Evolutionary conservation across 1,140 invertebrate genomes (phyloP), one percentile per base, ranked within the genome.

Genomic region (Cotesia chilonis): DNA sequence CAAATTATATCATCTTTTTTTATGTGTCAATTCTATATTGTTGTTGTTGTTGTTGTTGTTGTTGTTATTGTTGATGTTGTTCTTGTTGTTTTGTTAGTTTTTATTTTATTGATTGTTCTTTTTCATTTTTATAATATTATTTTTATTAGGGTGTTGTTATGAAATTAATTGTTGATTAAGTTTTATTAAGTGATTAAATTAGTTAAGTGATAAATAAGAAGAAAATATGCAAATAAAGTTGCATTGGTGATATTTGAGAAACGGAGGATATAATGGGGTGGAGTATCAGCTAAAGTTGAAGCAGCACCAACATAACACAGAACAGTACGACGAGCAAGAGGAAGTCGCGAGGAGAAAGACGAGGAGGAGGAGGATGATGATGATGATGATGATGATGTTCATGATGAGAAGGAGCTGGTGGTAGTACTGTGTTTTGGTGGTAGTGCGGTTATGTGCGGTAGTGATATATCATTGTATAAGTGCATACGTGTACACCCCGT

Each of bases 401-500:
- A 35, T 14, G 66, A 20, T 12, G 65, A 68, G 36, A 66, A 54
- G 65, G 35, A 54, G 63, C 73, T 59, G 63, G 69, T 70, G 47
- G 17, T 57, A 41, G 36, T 28, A 14, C 65, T 52, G 41, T 38
- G 72, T 64, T 76, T 70, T 75, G 70, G 68, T 79, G 79, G 76
- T 76, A 78, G 76, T 75, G 75, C 71, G 60, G 17, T 74, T 68
- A 73, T 78, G 75, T 81, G 80, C 77, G 81, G 77, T 79, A 77
- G 79, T 80, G 75, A 78, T 76, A 72, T 70, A 76, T 66, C 72
- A 9, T 35, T 28, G 4, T 12, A 3, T 61, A 10, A 6, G 37
- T 65, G 54, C 41, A 47, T 47, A 47, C 10, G 41, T 47, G 41
- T 47, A 47, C 41, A 57, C 41, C 41, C 41, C 41, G 41, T 47